Conservation (phyloP, 2,888 invertebrate species). For the Microplitis manilae region DNA sequence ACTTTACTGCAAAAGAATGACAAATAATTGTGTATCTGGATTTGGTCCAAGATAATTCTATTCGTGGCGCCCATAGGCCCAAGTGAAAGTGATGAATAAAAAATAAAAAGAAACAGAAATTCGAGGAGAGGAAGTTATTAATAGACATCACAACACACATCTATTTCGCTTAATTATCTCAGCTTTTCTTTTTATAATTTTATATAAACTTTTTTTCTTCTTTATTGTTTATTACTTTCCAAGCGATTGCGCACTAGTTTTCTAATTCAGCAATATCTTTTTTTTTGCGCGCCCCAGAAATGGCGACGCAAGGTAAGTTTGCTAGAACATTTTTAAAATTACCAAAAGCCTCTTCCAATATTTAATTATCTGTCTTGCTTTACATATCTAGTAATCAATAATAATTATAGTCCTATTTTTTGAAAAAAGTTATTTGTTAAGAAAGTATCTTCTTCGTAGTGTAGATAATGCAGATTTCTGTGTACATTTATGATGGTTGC, state of each 20-base stretch:
- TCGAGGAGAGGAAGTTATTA: slow-evolving; percentile 7
- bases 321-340: slow-evolving; percentile 37
- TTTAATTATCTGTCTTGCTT: not conserved
- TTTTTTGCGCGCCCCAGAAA: slow-evolving; percentile 68
- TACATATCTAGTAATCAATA: not conserved
- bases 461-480: slow-evolving; percentile 14
- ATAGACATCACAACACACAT: slow-evolving; percentile 2
- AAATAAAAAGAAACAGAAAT: slow-evolving; percentile 1
- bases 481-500: not conserved
- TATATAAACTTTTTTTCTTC: not conserved
- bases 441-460: not conserved
- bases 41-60: slow-evolving; percentile 19
- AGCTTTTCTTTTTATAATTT: slow-evolving; percentile 6
- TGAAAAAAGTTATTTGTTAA: not conserved
- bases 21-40: slow-evolving; percentile 30
- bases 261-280: slow-evolving; percentile 62
- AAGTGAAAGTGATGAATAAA: not conserved
- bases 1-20: slow-evolving; percentile 4
- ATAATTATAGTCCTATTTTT: not conserved
- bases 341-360: not conserved
- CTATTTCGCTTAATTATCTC: slow-evolving; percentile 12
- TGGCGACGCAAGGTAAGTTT: slow-evolving; percentile 69
- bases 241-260: slow-evolving; percentile 43
- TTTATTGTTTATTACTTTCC: slow-evolving; percentile 5
- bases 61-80: slow-evolving; percentile 15